phyloP scores from a whole-genome alignment of 2,888 invertebrate species.

The Drosophila flavopinicola region DNA sequence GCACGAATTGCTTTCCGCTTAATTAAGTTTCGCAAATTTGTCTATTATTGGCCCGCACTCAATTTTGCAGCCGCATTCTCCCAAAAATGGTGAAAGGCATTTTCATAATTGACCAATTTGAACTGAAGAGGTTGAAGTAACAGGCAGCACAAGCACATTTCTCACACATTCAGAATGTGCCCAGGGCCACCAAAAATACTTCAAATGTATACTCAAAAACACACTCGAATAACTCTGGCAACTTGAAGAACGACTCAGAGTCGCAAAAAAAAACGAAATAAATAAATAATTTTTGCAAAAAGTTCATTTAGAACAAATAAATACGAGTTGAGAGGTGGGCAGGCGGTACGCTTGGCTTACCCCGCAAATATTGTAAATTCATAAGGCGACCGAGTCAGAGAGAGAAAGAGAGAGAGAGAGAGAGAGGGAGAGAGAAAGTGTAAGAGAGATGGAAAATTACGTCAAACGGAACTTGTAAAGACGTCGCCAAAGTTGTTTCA shows the following conservation, averaged over 20 bases:
- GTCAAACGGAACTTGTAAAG: conserved; percentile 69
- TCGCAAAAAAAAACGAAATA: not conserved
- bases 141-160: conserved; percentile 40
- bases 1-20: conserved; percentile 9
- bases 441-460: conserved; percentile 32
- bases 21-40: conserved; percentile 31
- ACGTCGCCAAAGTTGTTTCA: conserved; percentile 61
- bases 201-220: conserved; percentile 51
- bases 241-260: conserved; percentile 20
- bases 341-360: conserved; percentile 32
- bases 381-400: not conserved
- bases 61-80: conserved; percentile 2
- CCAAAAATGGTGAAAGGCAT: conserved; percentile 44
- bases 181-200: conserved; percentile 39
- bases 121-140: conserved; percentile 37
- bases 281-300: conserved; percentile 42
- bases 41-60: conserved; percentile 20
- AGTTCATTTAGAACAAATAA: conserved; percentile 73
- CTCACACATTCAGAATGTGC: conserved; percentile 46
- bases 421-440: not conserved
- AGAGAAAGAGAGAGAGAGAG: conserved; percentile 9
- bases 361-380: conserved; percentile 36
- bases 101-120: conserved; percentile 53
- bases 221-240: conserved; percentile 62
- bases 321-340: conserved; percentile 31